phyloP scores from a whole-genome alignment of 2,888 invertebrate genomes.

The Osmoderma eremita region DNA sequence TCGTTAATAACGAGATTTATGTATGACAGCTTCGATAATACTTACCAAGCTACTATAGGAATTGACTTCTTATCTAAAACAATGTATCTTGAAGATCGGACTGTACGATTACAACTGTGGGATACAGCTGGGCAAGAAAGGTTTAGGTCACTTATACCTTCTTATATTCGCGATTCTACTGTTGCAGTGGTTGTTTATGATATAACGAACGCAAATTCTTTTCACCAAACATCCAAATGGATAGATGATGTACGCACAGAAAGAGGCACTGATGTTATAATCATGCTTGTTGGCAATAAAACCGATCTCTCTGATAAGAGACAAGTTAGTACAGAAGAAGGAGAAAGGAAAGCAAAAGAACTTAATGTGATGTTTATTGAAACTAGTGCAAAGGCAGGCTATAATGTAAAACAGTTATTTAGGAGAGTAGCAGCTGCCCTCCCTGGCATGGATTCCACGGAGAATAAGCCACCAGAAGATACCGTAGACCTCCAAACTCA shows the following conservation, averaged over 20 bases:
- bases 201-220: conserved; percentile 98
- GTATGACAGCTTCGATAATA: conserved; percentile 99
- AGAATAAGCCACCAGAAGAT: conserved; percentile 94
- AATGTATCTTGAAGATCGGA: conserved; percentile 99
- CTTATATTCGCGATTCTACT: conserved; percentile 98
- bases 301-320: conserved; percentile 98
- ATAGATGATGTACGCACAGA: conserved; percentile 99
- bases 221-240: conserved; percentile 99
- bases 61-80: conserved; percentile 99
- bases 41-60: conserved; percentile 99
- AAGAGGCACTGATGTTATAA: conserved; percentile 98
- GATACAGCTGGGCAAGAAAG: conserved; percentile 97
- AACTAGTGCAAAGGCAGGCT: conserved; percentile 99
- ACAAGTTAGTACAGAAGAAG: conserved; percentile 98
- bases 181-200: conserved; percentile 99
- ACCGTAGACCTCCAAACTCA: conserved; percentile 85
- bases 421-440: conserved; percentile 97
- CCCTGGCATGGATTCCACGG: conserved; percentile 98
- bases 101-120: conserved; percentile 97
- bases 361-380: conserved; percentile 99
- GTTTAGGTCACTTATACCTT: conserved; percentile 96
- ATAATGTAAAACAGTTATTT: conserved; percentile 99
- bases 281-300: conserved; percentile 99
- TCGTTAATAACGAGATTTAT: conserved; percentile 99
- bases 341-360: conserved; percentile 98